Evolutionary conservation across 2,113 vertebrate species (phyloP), one percentile per base, ranked within the genome.

Genomic region (Lasiurus borealis): DNA sequence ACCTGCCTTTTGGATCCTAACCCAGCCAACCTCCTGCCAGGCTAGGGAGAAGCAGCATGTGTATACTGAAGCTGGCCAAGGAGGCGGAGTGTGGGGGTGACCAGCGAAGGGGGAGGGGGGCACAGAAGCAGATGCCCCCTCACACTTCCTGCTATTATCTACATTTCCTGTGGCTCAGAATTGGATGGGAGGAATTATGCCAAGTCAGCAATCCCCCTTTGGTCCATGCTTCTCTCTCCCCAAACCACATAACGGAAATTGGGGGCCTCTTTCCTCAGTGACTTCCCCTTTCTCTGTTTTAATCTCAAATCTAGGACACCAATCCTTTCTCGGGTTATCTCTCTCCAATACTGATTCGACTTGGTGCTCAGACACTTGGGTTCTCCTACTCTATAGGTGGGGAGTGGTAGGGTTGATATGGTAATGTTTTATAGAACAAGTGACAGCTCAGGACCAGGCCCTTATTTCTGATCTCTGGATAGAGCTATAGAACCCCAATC

Each of bases 81-180:
- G 71, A 95, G 72, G 68, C 2, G 2, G 69, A 54, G 57, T 64
- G 46, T 73, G 34, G 59, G 81, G 77, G 86, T 88, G 90, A 73
- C 44, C 48, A 83, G 68, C 77, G 85, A 54, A 64, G 66, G 75
- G 18, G 16, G 66, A 69, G 18, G 16, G 18, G 34, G 48, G 23
- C 54, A 92, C 36, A 81, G 48, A 91, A 84, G 88, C 92, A 97
- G 95, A 95, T 97, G 90, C 73, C 90, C 90, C 93, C 93, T 95
- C 48, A 77, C 80, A 94, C 77, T 97, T 97, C 97, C 95, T 95
- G 93, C 96, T 72, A 89, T 97, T 96, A 91, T 97, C 88, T 95
- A 71, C 69, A 81, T 90, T 97, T 97, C 97, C 96, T 97, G 95
- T 95, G 96, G 96, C 95, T 96, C 75, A 95, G 85, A 96, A 95